phyloP scores from a whole-genome alignment of 2,888 invertebrate species.

The Fissipunctia ypsillon region DNA sequence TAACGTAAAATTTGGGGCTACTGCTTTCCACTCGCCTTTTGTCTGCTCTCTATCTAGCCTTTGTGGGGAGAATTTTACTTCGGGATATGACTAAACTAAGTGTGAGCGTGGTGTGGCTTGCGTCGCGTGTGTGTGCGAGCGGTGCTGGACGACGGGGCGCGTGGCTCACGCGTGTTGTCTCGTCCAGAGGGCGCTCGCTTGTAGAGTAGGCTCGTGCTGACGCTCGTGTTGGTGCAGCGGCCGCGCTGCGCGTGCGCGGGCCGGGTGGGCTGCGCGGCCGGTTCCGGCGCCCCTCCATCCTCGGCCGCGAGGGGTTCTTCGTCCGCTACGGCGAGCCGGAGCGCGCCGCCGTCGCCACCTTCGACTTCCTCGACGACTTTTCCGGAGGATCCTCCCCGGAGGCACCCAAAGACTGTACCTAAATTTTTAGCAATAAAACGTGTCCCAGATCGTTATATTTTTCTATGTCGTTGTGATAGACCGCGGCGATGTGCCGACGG shows the following conservation, averaged over 20 bases:
- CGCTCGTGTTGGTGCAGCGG: constrained; percentile 88
- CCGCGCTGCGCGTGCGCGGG: constrained; percentile 90
- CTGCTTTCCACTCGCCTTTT: not conserved
- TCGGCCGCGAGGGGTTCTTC: constrained; percentile 94
- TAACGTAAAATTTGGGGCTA: not conserved
- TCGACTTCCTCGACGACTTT: constrained; percentile 94
- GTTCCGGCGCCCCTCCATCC: constrained; percentile 92
- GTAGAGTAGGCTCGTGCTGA: constrained; percentile 74
- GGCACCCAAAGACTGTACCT: constrained; percentile 87
- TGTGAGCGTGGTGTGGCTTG: constrained; percentile 27
- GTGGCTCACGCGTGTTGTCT: constrained; percentile 79
- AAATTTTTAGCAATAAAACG: constrained; percentile 80
- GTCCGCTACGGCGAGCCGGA: constrained; percentile 94
- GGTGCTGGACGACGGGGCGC: constrained; percentile 58
- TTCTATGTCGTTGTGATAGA: constrained; percentile 82
- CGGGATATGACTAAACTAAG: constrained; percentile 8
- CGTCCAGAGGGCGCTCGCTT: constrained; percentile 82
- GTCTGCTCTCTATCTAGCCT: not conserved
- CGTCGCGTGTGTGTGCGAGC: constrained; percentile 56
- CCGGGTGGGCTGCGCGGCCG: constrained; percentile 88
- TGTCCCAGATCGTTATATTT: constrained; percentile 84
- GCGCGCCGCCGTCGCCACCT: constrained; percentile 94
- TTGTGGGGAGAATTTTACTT: constrained; percentile 12
- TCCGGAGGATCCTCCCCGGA: constrained; percentile 85
- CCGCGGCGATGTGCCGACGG: constrained; percentile 63